phyloP scores from a whole-genome alignment of 2,888 invertebrate species.

The Yponomeuta cagnagella region DNA sequence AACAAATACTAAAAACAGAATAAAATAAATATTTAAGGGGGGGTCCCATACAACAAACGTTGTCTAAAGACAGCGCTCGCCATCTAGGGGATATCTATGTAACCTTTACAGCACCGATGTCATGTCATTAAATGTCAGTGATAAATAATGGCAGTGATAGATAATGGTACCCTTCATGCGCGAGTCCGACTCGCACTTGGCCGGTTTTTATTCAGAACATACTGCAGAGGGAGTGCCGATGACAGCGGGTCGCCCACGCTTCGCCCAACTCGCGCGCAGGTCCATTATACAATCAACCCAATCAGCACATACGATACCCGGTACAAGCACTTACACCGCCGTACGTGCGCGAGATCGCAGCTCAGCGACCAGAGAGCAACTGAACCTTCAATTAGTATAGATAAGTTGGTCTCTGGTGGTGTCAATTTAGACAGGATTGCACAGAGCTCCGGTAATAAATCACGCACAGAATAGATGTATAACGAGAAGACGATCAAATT shows the following conservation, averaged over 20 bases:
- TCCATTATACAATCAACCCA: slow-evolving; percentile 70
- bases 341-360: neutral
- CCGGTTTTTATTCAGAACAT: too few species aligned
- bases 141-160: too few species aligned
- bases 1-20: too few species aligned
- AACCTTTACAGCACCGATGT: too few species aligned
- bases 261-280: slow-evolving; percentile 36
- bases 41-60: too few species aligned
- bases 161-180: too few species aligned
- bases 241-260: slow-evolving; percentile 68
- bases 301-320: slow-evolving; percentile 54
- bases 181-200: too few species aligned
- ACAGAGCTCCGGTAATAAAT: neutral
- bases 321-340: neutral
- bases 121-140: too few species aligned
- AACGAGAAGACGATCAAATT: neutral
- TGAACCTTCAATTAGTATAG: neutral
- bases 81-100: too few species aligned
- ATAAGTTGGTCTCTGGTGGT: neutral
- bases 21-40: too few species aligned
- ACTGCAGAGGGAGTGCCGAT: slow-evolving; percentile 25
- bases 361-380: neutral
- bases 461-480: neutral
- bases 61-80: too few species aligned
- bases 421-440: neutral